A percentile compares a stretch with the other conserved stretches of the same genome.
Evolutionary conservation across 2,888 invertebrate species (phyloP).

Genomic region (Tholera decimalis): DNA sequence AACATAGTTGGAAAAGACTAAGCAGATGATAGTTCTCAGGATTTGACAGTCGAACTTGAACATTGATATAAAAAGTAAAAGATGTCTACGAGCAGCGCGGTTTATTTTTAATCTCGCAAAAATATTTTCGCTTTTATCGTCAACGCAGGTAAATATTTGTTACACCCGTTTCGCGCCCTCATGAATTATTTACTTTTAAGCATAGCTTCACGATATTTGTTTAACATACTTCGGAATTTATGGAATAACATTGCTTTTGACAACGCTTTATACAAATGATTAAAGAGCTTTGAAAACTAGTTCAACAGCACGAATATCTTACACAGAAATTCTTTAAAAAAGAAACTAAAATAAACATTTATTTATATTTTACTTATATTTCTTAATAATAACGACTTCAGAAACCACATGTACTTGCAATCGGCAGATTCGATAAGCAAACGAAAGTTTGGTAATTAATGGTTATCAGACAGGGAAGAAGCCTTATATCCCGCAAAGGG

Average conservation of each 20-base stretch:
- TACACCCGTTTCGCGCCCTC: slow-evolving; percentile 41
- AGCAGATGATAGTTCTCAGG: too few relatives aligned
- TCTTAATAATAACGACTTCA: slow-evolving; percentile 25
- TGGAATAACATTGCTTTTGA: background rate
- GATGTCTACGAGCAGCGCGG: slow-evolving; percentile 24
- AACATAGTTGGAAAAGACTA: too few relatives aligned
- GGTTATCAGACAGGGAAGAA: slow-evolving; percentile 24
- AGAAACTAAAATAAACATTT: too few relatives aligned
- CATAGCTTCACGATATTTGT: slow-evolving; percentile 37
- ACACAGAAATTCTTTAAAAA: slow-evolving; percentile 15
- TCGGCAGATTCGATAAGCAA: slow-evolving; percentile 11
- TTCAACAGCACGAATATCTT: background rate
- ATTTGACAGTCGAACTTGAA: background rate
- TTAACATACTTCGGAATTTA: slow-evolving; percentile 5
- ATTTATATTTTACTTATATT: too few relatives aligned
- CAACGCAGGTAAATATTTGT: slow-evolving; percentile 53
- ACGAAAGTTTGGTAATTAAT: slow-evolving; percentile 29
- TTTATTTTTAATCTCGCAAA: slow-evolving; percentile 45
- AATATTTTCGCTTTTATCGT: slow-evolving; percentile 55
- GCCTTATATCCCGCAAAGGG: slow-evolving; percentile 2
- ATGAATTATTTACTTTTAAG: slow-evolving; percentile 55
- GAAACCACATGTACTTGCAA: slow-evolving; percentile 19
- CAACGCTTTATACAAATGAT: background rate
- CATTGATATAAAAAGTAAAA: slow-evolving; percentile 22
- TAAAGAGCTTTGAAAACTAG: background rate